Conservation (phyloP, 2,797 vertebrate species). For the Cebuella pygmaea region DNA sequence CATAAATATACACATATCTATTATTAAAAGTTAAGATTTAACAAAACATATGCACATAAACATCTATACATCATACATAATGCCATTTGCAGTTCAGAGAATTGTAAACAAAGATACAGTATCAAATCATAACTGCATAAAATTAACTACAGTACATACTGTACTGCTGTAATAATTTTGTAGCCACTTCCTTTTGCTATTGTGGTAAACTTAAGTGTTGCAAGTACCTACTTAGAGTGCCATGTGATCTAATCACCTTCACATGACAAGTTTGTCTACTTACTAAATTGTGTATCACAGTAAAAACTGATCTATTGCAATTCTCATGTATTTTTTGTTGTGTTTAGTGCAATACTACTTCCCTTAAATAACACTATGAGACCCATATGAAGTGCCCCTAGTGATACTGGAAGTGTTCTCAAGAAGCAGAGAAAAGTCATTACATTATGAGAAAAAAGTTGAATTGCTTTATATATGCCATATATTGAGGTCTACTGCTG, state of each 20-base stretch:
- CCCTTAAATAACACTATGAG: neutral
- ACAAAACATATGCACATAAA: neutral
- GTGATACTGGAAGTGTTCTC: neutral
- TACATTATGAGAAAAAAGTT: neutral
- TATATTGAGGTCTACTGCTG: neutral
- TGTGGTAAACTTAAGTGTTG: neutral
- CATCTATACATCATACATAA: neutral
- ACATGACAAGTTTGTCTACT: neutral
- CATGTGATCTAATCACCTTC: neutral
- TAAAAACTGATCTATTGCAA: neutral
- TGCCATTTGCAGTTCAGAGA: neutral
- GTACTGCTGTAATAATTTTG: neutral
- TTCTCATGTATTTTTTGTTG: neutral
- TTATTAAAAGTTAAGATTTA: neutral
- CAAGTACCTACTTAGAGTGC: neutral
- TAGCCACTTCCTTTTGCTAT: neutral
- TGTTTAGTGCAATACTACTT: neutral
- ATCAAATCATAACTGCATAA: neutral
- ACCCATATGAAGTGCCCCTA: neutral
- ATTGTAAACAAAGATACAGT: neutral
- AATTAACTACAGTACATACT: neutral
- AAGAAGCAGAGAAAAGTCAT: neutral
- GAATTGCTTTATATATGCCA: neutral
- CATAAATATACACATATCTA: neutral
- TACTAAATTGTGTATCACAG: neutral